Conservation (phyloP, 2,888 invertebrate genomes). For the Creontiades dilutus region DNA sequence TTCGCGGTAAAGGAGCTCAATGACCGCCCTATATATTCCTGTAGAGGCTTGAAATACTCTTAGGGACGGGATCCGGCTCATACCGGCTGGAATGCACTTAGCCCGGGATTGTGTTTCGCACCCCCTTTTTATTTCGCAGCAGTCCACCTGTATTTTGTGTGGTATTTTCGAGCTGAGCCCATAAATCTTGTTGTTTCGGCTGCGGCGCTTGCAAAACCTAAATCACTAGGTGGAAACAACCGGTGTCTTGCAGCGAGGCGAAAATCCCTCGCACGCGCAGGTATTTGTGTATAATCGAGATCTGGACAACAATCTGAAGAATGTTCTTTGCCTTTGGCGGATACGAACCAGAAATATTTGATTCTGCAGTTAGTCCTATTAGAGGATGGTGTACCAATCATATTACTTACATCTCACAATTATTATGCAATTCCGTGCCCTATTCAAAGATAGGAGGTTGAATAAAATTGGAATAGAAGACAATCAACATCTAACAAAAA, state of each 20-base stretch:
- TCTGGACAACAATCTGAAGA: too few relatives aligned
- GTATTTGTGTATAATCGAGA: too few relatives aligned
- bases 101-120: background rate
- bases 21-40: background rate
- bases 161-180: background rate
- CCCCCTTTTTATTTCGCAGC: background rate
- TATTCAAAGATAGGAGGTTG: too few relatives aligned
- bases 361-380: too few relatives aligned
- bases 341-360: too few relatives aligned
- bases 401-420: too few relatives aligned
- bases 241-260: background rate
- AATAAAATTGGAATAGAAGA: too few relatives aligned
- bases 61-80: background rate
- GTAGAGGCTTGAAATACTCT: background rate
- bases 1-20: too few relatives aligned
- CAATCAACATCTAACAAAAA: too few relatives aligned
- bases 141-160: background rate
- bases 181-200: background rate
- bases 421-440: too few relatives aligned
- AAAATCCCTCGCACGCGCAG: background rate
- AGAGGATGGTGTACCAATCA: too few relatives aligned
- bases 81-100: constrained; percentile 1
- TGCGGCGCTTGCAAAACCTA: background rate
- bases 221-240: background rate
- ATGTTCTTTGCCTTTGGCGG: too few relatives aligned